These are phyloP conservation scores for Dysdera silvatica DNA, from an alignment of 1,140 invertebrate species.

Conservation along the genomic window DNA sequence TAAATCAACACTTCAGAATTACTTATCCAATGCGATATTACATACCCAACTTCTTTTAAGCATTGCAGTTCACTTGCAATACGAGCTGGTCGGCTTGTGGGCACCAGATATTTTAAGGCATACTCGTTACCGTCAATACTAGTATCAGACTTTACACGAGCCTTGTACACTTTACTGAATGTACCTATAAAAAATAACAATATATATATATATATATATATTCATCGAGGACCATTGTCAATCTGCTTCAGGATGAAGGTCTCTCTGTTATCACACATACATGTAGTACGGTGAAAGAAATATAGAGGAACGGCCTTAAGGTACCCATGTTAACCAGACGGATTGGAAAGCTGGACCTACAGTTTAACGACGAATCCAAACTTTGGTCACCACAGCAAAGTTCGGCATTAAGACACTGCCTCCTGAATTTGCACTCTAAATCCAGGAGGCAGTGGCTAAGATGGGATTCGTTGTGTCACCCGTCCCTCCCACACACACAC, in stretches of 20 bases:
- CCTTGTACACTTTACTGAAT: slow-evolving; percentile 36
- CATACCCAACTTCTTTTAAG: slow-evolving; percentile 34
- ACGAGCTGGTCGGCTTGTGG: slow-evolving; percentile 33
- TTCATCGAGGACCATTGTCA: neutral
- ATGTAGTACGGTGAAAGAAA: neutral
- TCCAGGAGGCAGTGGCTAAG: no score
- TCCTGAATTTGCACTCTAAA: no score
- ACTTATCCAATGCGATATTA: neutral
- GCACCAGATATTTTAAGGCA: slow-evolving; percentile 37
- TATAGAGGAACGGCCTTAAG: no score
- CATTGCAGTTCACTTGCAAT: slow-evolving; percentile 36
- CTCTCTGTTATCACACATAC: neutral
- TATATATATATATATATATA: neutral
- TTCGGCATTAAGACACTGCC: no score
- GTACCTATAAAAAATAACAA: slow-evolving; percentile 29
- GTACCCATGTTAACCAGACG: no score
- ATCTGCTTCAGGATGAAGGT: neutral
- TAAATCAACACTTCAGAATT: neutral
- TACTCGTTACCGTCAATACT: slow-evolving; percentile 19
- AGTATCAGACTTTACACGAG: slow-evolving; percentile 16
- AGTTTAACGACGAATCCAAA: no score
- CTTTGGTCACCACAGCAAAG: no score
- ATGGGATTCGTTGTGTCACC: no score
- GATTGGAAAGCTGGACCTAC: no score
- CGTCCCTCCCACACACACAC: no score